phyloP scores from a whole-genome alignment of 1,140 invertebrate genomes.

The Brachionus rubens region DNA sequence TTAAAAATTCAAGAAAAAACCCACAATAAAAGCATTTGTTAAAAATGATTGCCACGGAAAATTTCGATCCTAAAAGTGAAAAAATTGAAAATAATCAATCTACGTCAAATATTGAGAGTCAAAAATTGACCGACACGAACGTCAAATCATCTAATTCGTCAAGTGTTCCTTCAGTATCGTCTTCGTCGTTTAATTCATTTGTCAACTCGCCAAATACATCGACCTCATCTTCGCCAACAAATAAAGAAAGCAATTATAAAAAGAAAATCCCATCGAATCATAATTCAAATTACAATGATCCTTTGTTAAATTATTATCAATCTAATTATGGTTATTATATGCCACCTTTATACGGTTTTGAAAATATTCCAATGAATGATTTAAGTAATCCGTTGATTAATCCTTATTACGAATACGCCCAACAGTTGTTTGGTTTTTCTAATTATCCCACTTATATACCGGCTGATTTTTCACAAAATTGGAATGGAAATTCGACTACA shows the following conservation, averaged over 20 bases:
- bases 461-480: conserved; percentile 7
- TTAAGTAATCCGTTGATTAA: conserved; percentile 3
- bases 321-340: background rate
- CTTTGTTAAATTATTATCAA: background rate
- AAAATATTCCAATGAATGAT: conserved; percentile 2
- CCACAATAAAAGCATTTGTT: too few species aligned
- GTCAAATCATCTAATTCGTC: conserved; percentile 19
- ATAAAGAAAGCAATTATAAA: background rate
- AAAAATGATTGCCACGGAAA: conserved; percentile 31
- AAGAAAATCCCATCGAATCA: background rate
- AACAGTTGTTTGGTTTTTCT: background rate
- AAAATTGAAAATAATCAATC: background rate
- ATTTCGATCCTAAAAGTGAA: conserved; percentile 4
- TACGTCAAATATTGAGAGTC: background rate
- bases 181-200: conserved; percentile 24
- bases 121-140: background rate
- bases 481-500: background rate
- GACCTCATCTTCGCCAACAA: conserved; percentile 11
- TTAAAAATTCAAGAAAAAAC: too few species aligned
- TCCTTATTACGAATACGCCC: conserved; percentile 6
- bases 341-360: background rate
- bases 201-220: conserved; percentile 16
- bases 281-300: background rate
- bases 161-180: background rate
- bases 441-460: conserved; percentile 34